These are phyloP conservation scores for Panulirus ornatus DNA, from an alignment of 1,140 invertebrate genomes.

Conservation along the genomic window DNA sequence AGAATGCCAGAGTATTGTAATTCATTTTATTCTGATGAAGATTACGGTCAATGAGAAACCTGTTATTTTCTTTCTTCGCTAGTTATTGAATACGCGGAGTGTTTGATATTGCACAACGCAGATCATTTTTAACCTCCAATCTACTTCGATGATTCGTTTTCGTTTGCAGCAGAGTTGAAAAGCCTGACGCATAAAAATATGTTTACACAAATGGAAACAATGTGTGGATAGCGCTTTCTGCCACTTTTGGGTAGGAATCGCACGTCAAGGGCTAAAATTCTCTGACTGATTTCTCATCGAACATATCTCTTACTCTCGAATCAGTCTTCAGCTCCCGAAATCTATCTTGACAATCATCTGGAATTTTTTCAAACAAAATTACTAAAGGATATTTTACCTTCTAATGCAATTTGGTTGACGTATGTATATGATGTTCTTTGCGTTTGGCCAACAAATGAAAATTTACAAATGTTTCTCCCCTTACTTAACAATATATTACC, in stretches of 20 bases:
- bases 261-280: conserved; percentile 41
- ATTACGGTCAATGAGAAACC: conserved; percentile 33
- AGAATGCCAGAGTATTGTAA: not conserved
- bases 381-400: too few relatives aligned
- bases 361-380: conserved; percentile 46
- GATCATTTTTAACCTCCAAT: conserved; percentile 34
- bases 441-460: too few relatives aligned
- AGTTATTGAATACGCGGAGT: not conserved
- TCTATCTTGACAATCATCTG: conserved; percentile 35
- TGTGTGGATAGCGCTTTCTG: not conserved
- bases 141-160: conserved; percentile 44
- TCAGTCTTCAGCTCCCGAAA: conserved; percentile 44
- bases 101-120: conserved; percentile 22
- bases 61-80: conserved; percentile 33
- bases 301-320: conserved; percentile 20
- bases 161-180: conserved; percentile 21
- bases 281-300: conserved; percentile 33
- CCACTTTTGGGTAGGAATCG: conserved; percentile 46
- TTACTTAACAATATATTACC: too few relatives aligned
- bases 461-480: too few relatives aligned
- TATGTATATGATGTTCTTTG: too few relatives aligned
- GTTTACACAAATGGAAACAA: conserved; percentile 31
- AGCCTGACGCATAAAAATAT: conserved; percentile 15
- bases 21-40: conserved; percentile 23
- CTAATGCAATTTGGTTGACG: too few relatives aligned